Evolutionary conservation across 1,140 invertebrate species (phyloP).

Genomic region (Hylaeus volcanicus): DNA sequence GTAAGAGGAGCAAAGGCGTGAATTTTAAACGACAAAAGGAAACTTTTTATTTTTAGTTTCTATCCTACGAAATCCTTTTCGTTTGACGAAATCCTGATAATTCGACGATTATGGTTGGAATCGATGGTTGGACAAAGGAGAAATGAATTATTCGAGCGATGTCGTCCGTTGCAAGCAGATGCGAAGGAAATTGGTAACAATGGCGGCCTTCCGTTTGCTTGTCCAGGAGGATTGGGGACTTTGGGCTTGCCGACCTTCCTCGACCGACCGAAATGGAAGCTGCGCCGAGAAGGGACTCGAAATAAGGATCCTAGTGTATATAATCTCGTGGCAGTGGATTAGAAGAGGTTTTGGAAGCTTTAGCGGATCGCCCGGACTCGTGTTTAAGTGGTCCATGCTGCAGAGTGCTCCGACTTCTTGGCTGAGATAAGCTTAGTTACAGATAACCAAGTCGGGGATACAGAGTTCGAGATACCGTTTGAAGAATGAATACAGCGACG

Average conservation of each 20-base stretch:
- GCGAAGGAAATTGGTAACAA: constrained; percentile 48
- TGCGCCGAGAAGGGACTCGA: constrained; percentile 4
- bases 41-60: too few relatives aligned
- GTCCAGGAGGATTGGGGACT: constrained; percentile 33
- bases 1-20: too few relatives aligned
- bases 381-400: constrained; percentile 64
- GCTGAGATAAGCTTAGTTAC: constrained; percentile 75
- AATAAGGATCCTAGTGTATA: constrained; percentile 45
- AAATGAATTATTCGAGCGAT: not conserved
- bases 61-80: too few relatives aligned
- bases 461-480: constrained; percentile 36
- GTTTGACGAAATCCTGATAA: too few relatives aligned
- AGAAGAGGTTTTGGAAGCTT: constrained; percentile 70
- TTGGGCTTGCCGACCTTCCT: constrained; percentile 26
- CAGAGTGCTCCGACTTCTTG: constrained; percentile 64
- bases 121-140: too few relatives aligned
- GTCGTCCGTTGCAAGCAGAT: not conserved
- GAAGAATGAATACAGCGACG: constrained; percentile 36
- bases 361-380: constrained; percentile 72
- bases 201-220: constrained; percentile 61
- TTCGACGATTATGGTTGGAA: too few relatives aligned
- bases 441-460: constrained; percentile 70
- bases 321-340: constrained; percentile 60
- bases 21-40: too few relatives aligned
- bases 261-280: constrained; percentile 24